Evolutionary conservation across 2,797 vertebrate genomes (phyloP), one percentile per base, ranked within the genome.

Genomic region (Coracias cyanogaster): DNA sequence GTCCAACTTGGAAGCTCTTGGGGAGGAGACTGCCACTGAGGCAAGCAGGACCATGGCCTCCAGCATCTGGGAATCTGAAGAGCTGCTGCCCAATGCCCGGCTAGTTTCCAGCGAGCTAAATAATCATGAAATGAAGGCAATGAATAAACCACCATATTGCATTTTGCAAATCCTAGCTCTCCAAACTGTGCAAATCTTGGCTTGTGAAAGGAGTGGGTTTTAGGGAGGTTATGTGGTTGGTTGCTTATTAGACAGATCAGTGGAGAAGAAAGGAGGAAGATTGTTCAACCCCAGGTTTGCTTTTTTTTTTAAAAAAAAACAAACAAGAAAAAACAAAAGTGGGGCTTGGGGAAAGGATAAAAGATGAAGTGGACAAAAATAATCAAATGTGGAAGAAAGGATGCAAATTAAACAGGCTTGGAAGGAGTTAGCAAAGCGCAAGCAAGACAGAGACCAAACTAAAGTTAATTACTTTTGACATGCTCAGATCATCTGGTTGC

Each of bases 401-500:
- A 37, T n/a, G 57, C 69, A 94, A 92, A 96, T 95, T 86, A 96
- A 97, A 82, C 66, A 78, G 86, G 70, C 77, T 95, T 70, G 79
- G 89, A 91, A 89, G 24, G 91, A 94, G 78, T 66, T 89, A 57
- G 92, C 8, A 92, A 84, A 89, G 81, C 0, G 0, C 60, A 43
- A 81, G 92, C 57, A 90, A 85, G 83, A 91, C 94, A 86, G 95
- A 54, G 86, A 72, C 88, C 58, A 77, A 94, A 96, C 94, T 95
- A 93, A 97, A 97, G 97, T 95, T 95, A 93, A 96, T 97, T 93
- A 89, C 94, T 97, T 95, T 69, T 95, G 97, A 96, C 86, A 83
- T 28, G 73, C 97, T 94, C 93, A 88, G 95, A 91, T 97, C 95
- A 80, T 97, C 90, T 95, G 94, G 90, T 92, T 61, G 85, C 71